phyloP scores from a whole-genome alignment of 2,797 vertebrate species.

The Spondyliosoma cantharus region DNA sequence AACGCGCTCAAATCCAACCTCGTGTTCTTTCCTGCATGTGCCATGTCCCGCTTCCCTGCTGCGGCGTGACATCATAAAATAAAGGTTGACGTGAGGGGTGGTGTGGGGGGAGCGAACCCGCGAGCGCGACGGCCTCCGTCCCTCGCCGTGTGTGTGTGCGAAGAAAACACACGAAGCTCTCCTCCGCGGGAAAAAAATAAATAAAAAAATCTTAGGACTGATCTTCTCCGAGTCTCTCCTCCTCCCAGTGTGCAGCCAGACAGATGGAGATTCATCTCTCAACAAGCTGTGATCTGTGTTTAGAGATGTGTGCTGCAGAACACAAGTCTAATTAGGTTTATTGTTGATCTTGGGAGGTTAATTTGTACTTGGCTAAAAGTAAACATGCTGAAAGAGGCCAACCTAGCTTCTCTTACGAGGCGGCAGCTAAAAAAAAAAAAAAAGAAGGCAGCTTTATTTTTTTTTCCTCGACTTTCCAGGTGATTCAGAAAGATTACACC shows the following conservation, averaged over 20 bases:
- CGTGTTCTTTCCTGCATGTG: constrained; percentile 61
- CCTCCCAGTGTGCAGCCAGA: constrained; percentile 72
- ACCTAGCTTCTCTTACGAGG: constrained; percentile 61
- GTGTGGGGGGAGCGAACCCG: constrained; percentile 55
- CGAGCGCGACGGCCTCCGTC: constrained; percentile 50
- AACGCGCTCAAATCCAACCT: constrained; percentile 52
- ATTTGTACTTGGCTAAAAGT: constrained; percentile 81
- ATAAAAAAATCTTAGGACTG: constrained; percentile 55
- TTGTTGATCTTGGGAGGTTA: constrained; percentile 83
- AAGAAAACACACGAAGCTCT: constrained; percentile 24
- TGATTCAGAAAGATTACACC: constrained; percentile 74
- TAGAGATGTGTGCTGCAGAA: constrained; percentile 78
- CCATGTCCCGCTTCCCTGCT: constrained; percentile 67
- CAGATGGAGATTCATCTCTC: constrained; percentile 83
- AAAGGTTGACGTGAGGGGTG: constrained; percentile 60
- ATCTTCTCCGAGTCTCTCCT: constrained; percentile 66
- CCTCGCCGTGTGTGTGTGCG: neutral
- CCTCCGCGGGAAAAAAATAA: neutral
- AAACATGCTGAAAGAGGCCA: constrained; percentile 72
- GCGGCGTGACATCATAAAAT: constrained; percentile 68
- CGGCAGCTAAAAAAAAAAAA: constrained; percentile 38
- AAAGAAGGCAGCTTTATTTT: constrained; percentile 22
- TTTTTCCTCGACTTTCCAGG: constrained; percentile 64
- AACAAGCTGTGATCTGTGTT: constrained; percentile 82
- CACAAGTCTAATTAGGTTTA: constrained; percentile 82